Conservation (phyloP, 2,888 invertebrate species). For the Lasioglossum marginatum region DNA sequence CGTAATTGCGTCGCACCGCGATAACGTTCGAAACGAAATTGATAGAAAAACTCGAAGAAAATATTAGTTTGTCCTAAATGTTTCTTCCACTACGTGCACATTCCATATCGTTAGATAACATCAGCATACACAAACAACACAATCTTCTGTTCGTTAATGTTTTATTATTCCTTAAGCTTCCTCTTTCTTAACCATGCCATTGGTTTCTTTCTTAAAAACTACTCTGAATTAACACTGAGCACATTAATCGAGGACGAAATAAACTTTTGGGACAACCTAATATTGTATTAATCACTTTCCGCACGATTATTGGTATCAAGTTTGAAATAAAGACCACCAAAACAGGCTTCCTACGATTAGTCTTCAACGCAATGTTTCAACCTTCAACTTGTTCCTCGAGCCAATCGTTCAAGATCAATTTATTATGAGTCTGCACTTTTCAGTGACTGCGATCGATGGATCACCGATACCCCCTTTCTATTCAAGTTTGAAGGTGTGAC, state of each 20-base stretch:
- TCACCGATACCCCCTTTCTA: not conserved
- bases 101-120: too few species aligned
- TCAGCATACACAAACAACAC: too few species aligned
- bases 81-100: too few species aligned
- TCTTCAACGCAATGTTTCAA: not conserved
- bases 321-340: not conserved
- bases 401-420: not conserved
- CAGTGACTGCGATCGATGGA: not conserved
- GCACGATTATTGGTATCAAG: too few species aligned
- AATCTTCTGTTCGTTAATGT: too few species aligned
- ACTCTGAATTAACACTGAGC: too few species aligned
- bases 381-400: not conserved
- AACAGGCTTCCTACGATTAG: not conserved
- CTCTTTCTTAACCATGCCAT: too few species aligned
- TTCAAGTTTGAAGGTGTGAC: not conserved
- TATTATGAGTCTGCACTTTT: not conserved
- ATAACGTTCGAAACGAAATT: not conserved
- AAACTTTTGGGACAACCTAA: too few species aligned
- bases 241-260: too few species aligned
- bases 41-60: not conserved
- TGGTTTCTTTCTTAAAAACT: too few species aligned
- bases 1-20: not conserved
- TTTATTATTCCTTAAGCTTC: too few species aligned
- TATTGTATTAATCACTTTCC: too few species aligned
- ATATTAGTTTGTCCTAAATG: not conserved